These are phyloP conservation scores for Motacilla tschutschensis DNA, from an alignment of 2,113 vertebrate species.

Conservation along the genomic window DNA sequence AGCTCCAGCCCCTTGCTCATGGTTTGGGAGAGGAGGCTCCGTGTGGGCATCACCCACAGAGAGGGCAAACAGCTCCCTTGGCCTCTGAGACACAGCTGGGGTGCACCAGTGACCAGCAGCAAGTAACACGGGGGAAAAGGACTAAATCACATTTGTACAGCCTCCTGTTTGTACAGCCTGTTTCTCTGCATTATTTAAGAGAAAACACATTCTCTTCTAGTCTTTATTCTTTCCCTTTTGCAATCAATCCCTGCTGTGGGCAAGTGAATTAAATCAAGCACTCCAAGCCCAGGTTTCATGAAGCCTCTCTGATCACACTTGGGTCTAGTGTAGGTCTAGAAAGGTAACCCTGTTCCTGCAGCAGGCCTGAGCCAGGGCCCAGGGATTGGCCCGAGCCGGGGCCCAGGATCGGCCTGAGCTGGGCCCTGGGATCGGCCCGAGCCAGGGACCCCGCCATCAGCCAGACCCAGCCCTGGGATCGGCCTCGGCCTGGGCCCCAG, in stretches of 20 bases:
- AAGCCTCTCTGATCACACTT: background rate
- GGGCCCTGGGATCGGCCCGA: too few species aligned
- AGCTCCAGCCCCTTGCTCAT: background rate
- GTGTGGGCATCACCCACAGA: accelerated
- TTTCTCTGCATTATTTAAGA: constrained; percentile 12
- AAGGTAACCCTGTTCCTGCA: background rate
- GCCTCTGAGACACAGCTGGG: background rate
- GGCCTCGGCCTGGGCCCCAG: too few species aligned
- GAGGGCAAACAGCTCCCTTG: background rate
- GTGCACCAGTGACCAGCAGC: accelerated
- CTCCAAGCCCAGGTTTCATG: background rate
- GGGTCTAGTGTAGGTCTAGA: background rate
- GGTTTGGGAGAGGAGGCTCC: background rate
- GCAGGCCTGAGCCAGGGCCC: background rate
- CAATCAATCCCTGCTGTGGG: background rate
- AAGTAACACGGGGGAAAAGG: background rate
- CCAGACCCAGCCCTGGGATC: background rate
- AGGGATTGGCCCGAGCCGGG: too few species aligned
- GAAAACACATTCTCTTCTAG: background rate
- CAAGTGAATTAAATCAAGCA: background rate
- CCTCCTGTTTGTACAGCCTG: too few species aligned
- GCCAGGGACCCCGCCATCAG: background rate
- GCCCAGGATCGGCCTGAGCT: too few species aligned
- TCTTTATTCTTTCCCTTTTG: background rate
- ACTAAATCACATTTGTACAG: background rate